A percentile compares a stretch with the other conserved stretches of the same genome.
Evolutionary conservation across 2,888 invertebrate genomes (phyloP).

Genomic region (Drosophila melanosoma): DNA sequence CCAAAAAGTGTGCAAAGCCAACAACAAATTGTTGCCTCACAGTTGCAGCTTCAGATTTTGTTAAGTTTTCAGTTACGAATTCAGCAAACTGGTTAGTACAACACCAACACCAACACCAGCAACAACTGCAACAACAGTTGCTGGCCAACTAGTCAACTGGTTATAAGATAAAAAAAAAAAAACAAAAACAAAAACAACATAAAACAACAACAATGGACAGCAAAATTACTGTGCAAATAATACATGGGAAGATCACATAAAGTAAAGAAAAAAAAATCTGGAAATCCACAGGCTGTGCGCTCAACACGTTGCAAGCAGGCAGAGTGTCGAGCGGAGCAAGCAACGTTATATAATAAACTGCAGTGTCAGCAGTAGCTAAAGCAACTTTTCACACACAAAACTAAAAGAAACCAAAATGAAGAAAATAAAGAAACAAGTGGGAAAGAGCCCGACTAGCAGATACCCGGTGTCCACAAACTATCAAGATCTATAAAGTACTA

Average conservation of each 20-base stretch:
- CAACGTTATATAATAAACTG: conserved; percentile 46
- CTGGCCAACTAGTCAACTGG: conserved; percentile 39
- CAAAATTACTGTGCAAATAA: conserved; percentile 28
- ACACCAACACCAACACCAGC: conserved; percentile 16
- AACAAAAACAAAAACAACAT: conserved; percentile 7
- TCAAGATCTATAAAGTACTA: too few species aligned
- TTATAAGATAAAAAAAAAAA: conserved; percentile 28
- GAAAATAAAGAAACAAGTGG: neutral
- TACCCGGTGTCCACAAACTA: conserved; percentile 7
- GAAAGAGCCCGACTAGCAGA: neutral
- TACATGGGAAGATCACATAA: conserved; percentile 43
- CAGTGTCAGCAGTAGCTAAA: conserved; percentile 1
- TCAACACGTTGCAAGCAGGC: conserved; percentile 52
- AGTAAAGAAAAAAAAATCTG: conserved; percentile 11
- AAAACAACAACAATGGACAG: conserved; percentile 11
- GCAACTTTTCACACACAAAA: conserved; percentile 22
- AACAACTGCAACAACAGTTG: conserved; percentile 12
- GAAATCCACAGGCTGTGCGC: neutral
- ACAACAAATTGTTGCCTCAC: conserved; percentile 37
- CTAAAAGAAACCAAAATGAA: neutral
- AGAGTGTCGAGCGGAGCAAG: neutral
- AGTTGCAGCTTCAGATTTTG: conserved; percentile 29
- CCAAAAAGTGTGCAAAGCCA: conserved; percentile 43
- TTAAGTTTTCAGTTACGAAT: conserved; percentile 24
- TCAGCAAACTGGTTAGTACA: conserved; percentile 47